Evolutionary conservation across 2,888 invertebrate genomes (phyloP).

Genomic region (Cephus nigrinus): DNA sequence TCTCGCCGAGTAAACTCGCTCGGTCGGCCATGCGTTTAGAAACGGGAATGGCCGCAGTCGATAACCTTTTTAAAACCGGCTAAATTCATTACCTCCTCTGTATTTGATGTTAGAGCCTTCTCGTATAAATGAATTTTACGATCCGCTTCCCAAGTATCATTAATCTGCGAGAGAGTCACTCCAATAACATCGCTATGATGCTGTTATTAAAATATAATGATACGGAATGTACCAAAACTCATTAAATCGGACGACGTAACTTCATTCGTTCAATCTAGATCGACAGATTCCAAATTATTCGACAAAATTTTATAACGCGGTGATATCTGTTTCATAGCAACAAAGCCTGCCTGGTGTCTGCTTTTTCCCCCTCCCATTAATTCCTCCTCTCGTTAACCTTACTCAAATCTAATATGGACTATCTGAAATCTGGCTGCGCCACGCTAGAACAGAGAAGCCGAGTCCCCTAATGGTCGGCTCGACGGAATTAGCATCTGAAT

Average conservation of each 20-base stretch:
- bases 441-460: constrained; percentile 4
- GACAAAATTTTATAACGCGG: background rate
- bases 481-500: constrained; percentile 55
- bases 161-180: background rate
- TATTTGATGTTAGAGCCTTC: constrained; percentile 23
- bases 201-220: background rate
- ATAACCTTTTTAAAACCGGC: constrained; percentile 48
- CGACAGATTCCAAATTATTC: background rate
- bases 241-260: background rate
- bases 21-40: constrained; percentile 41
- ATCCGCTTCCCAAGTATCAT: background rate
- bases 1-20: constrained; percentile 19
- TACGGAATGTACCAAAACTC: background rate
- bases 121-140: constrained; percentile 15
- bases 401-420: background rate
- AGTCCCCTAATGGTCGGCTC: constrained; percentile 43
- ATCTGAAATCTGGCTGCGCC: background rate
- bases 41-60: constrained; percentile 37
- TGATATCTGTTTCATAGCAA: background rate
- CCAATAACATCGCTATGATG: background rate
- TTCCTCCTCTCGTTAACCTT: background rate
- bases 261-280: background rate
- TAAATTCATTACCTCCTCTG: constrained; percentile 43
- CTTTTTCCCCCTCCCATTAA: background rate
- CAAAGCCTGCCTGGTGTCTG: background rate